Base-by-base conservation (phyloP, 2,888 invertebrate species). In the Athripsodes cinereus region DNA sequence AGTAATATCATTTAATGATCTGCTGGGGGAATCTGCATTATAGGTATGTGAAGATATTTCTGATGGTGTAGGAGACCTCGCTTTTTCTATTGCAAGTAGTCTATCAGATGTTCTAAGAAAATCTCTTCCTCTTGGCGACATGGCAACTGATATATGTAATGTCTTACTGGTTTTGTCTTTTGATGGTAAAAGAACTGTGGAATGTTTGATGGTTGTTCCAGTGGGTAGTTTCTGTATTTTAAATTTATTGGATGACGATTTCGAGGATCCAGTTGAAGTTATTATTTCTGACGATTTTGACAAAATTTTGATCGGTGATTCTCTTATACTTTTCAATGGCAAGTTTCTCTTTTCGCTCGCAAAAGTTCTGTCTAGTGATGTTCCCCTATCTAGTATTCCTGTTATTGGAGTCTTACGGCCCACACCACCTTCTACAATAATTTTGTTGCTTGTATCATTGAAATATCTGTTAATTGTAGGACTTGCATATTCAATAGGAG, bases 211-310 rank as follows among this genome's bases (percentile, higher is more conserved):
- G 1, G 71, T 67, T 0, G 72, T 70, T 22, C 73, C 74, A 1
- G 70, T 62, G 1, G 70, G 67, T 11, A 68, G 52, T n/a, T 65
- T 56, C 56, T 58, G 64, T 22, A 64, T 64, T 55, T 71, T 73
- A 63, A 71, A 71, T 8, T 62, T 63, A 0, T 71, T 73, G 58
- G 72, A 75, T 55, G 74, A 72, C 6, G 74, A 76, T 59, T 74
- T 74, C 61, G 79, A 79, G 0, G 82, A 82, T 67, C 84, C 82
- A 22, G 76, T 77, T 1, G 84, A 81, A 0, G 83, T 83, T 44
- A 81, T 71, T 2, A 85, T 68, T 56, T 81, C 81, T 0, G 83
- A 79, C 31, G 84, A 64, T 54, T 63, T 63, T 2, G 61, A 61
- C 1, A 59, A 35, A 20, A 31, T 22, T 55, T 59, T 61, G 5